Evolutionary conservation across 2,113 vertebrate genomes (phyloP).

Genomic region (Dolichotis patagonum): DNA sequence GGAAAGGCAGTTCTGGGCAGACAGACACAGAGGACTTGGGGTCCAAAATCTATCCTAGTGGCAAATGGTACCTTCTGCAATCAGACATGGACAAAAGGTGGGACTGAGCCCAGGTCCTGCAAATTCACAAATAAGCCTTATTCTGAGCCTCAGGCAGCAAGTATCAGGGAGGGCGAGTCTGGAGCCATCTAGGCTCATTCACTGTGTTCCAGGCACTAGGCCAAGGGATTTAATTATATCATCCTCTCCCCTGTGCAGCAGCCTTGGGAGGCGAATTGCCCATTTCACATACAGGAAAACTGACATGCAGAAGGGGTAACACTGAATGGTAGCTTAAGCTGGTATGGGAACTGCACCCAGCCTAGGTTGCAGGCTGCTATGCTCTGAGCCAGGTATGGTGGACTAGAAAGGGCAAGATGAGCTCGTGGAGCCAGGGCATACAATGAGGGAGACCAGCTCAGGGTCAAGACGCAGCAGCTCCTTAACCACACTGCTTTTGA

Average conservation of each 20-base stretch:
- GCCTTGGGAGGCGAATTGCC: neutral
- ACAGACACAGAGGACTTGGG: neutral
- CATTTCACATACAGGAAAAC: neutral
- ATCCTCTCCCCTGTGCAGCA: neutral
- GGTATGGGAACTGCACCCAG: neutral
- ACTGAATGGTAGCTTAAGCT: neutral
- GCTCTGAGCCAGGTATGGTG: neutral
- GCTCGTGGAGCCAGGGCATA: neutral
- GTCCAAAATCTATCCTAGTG: neutral
- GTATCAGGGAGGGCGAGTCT: neutral
- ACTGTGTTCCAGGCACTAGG: neutral
- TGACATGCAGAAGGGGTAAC: neutral
- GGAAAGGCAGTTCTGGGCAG: neutral
- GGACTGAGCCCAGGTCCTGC: neutral
- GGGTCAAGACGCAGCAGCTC: neutral
- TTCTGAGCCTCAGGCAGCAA: neutral
- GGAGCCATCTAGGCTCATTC: neutral
- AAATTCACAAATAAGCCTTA: neutral
- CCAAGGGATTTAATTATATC: neutral
- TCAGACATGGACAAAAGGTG: neutral
- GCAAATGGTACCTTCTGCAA: neutral
- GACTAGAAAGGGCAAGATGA: neutral
- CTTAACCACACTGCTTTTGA: neutral
- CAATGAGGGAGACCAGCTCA: accelerated
- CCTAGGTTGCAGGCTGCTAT: neutral